phyloP scores from a whole-genome alignment of 2,113 vertebrate species.

The Indri indri region DNA sequence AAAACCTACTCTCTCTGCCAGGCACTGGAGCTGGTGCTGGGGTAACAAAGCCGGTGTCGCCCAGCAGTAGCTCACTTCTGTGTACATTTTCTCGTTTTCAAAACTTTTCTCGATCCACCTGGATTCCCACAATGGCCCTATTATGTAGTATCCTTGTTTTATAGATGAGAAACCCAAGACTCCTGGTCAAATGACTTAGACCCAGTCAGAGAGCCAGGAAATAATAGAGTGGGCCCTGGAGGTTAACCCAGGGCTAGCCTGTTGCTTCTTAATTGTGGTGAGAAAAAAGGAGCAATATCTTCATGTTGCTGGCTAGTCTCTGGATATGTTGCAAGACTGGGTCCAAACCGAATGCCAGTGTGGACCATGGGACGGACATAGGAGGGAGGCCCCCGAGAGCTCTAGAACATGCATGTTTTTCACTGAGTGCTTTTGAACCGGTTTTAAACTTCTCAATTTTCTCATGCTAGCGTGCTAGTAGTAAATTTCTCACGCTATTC shows the following conservation, averaged over 20 bases:
- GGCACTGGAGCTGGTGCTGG: background rate
- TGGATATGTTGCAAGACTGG: background rate
- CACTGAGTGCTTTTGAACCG: background rate
- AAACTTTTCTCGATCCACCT: background rate
- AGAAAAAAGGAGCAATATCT: background rate
- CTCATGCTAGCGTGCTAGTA: accelerated
- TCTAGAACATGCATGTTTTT: background rate
- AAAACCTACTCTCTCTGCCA: background rate
- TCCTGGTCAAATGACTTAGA: background rate
- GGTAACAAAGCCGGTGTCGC: background rate
- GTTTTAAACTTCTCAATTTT: background rate
- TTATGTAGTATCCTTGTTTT: background rate
- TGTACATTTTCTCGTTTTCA: background rate
- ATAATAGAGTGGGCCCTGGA: background rate
- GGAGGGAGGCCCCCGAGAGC: background rate
- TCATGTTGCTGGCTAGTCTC: background rate
- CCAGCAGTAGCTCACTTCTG: background rate
- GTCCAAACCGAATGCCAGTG: background rate
- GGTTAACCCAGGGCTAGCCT: background rate
- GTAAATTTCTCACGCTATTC: background rate
- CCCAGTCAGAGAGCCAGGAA: background rate
- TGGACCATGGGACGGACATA: background rate
- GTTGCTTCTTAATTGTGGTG: background rate
- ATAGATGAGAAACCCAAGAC: background rate
- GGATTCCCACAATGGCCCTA: background rate